Base-by-base conservation (phyloP, 2,888 invertebrate genomes). In the Rhogogaster chlorosoma region DNA sequence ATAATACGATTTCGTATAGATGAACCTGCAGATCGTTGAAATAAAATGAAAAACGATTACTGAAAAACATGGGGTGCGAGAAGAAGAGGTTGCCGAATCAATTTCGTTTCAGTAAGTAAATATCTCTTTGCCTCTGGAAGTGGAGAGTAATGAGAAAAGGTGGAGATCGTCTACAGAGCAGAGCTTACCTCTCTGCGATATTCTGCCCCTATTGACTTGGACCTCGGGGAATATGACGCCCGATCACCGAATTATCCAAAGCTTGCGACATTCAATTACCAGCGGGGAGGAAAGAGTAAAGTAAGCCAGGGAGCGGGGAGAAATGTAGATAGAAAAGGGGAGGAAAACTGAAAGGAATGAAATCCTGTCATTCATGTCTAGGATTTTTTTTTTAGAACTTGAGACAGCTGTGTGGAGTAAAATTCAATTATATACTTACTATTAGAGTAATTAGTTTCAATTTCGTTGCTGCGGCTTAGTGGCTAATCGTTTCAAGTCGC, bases 151-250 rank as follows among this genome's bases (percentile, higher is more conserved):
- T 61, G 57, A 80, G 80, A 57, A 80, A 80, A 61, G 36, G 80
- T 61, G 57, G 38, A 61, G 57, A 36, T 80, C 80, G 36, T 29
- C 57, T 7, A 12, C n/a, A 9, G 38, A 80, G 80, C 57, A 61
- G 22, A 80, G 80, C 80, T 80, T 49, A 61, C 57, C 12, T 80
- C 57, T 80, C 36, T 4, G 38, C 22, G 57, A 80, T 61, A 80
- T 80, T 80, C 57, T 57, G 36, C 36, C 38, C 36, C 61, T 38
- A n/a, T 80, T 80, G 80, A 61, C 80, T 32, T 38, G 61, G 80
- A 80, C 57, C 80, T n/a, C 38, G 10, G 80, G 80, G 57, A 57
- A 80, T 80, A 38, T 80, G 80, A 80, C 80, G 38, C 57, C 57
- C 80, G 57, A 80, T 80, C 80, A 57, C 80, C 38, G 61, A 57